Base-by-base conservation (phyloP, 1,140 invertebrate species). In the Drosophila seguyi region DNA sequence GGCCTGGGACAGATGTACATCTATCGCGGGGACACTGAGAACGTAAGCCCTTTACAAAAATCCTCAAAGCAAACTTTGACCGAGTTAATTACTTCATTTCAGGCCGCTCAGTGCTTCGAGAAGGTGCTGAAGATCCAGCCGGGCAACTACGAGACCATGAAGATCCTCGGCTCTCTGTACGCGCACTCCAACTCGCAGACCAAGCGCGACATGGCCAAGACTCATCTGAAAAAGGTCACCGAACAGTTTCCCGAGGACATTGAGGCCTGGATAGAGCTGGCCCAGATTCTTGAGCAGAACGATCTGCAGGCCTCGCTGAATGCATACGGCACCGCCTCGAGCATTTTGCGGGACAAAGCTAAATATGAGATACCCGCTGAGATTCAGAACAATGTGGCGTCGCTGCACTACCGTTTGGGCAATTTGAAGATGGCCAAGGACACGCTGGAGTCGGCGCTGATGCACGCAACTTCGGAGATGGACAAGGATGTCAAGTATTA, bases 1-100 rank as follows among this genome's bases (percentile, higher is more conserved):
- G 99, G 99, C 0, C 94, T 99, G 0, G 99, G 99, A 7, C 99
- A 99, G 93, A 99, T 99, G 98, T 99, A 99, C 91, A 98, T 99
- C 81, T 98, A 99, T 93, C 95, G 98, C 84, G 98, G 98, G 14
- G 99, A 99, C 91, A 96, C 96, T 38, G 98, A 99, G 94, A 99
- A 99, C 95, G 98, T 98, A 94, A 95, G 94, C 78, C 0, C 0
- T 5, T 13, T 18, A 0, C 10, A 11, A 2, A 13, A 48, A 10
- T 5, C 1, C 1, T 8, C 10, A 18, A 44, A 39, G 16, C 45
- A 27, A 20, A 14, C 3, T n/a, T 7, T 13, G 29, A 4, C 13
- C 10, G 44, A 25, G 3, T 31, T 10, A 38, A 14, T 66, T 5
- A 10, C 13, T 66, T n/a, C 1, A 57, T 71, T 92, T 93, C 80